Conservation (phyloP, 2,888 invertebrate genomes). For the Eupithecia subumbrata region DNA sequence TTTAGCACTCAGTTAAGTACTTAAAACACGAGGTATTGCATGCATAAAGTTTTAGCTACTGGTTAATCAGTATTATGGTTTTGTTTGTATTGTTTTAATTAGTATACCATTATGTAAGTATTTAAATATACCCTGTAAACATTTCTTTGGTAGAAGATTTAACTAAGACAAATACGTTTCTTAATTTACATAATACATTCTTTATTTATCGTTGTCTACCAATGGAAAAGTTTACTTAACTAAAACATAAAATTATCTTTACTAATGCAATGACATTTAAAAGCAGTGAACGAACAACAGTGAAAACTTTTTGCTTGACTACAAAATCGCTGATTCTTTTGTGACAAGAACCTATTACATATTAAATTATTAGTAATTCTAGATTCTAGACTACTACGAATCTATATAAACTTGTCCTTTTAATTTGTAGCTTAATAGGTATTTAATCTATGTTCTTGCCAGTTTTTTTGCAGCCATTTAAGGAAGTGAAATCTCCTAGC, state of each 20-base stretch:
- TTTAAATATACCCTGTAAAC: neutral
- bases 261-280: neutral
- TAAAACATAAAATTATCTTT: neutral
- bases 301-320: neutral
- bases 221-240: neutral
- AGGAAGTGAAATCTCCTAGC: neutral
- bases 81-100: neutral
- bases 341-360: neutral
- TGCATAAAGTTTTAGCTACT: neutral
- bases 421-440: neutral
- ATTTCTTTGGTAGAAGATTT: neutral
- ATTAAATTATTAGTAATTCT: neutral
- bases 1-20: neutral
- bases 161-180: neutral
- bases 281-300: neutral
- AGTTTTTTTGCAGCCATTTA: neutral
- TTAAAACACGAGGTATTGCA: neutral
- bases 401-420: neutral
- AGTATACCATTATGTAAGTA: neutral
- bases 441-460: neutral
- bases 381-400: neutral
- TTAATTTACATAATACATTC: neutral
- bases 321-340: neutral
- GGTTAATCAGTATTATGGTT: neutral
- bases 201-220: neutral